Conservation (phyloP, 1,140 invertebrate genomes). For the Drosophila rufa region DNA sequence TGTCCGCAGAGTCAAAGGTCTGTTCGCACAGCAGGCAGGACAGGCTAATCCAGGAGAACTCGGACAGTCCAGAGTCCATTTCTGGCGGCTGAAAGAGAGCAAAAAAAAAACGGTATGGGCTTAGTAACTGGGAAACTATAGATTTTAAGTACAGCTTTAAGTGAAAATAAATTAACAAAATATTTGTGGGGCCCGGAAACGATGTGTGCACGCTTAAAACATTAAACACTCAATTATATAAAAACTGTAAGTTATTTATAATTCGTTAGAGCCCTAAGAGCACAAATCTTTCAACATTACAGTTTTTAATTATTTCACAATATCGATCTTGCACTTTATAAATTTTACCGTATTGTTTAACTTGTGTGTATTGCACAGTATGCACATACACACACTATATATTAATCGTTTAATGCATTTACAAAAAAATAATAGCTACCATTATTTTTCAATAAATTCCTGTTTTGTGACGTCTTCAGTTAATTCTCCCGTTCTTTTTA, state of each 20-base stretch:
- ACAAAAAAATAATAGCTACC: neutral
- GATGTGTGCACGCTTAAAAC: too few relatives aligned
- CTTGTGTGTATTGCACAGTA: neutral
- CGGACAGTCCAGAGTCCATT: constrained; percentile 3
- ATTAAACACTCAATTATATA: too few relatives aligned
- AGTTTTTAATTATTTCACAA: neutral
- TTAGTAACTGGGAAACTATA: neutral
- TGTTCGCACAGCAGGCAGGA: constrained; percentile 44
- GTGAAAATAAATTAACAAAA: too few relatives aligned
- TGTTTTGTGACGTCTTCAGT: too few relatives aligned
- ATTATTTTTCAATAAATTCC: neutral
- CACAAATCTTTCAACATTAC: too few relatives aligned
- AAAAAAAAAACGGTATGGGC: neutral
- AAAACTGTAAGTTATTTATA: too few relatives aligned
- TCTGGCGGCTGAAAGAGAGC: constrained; percentile 1
- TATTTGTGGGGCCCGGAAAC: too few relatives aligned
- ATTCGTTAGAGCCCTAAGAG: too few relatives aligned
- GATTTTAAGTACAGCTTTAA: too few relatives aligned
- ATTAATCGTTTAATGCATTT: neutral
- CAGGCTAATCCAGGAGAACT: constrained; percentile 3
- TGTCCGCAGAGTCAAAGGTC: constrained; percentile 38
- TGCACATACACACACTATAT: neutral
- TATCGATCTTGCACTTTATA: neutral
- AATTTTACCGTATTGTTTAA: neutral
- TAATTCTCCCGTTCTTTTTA: too few relatives aligned